Conservation (phyloP, 2,113 vertebrate species). For the Phalacrocorax pelagicus region DNA sequence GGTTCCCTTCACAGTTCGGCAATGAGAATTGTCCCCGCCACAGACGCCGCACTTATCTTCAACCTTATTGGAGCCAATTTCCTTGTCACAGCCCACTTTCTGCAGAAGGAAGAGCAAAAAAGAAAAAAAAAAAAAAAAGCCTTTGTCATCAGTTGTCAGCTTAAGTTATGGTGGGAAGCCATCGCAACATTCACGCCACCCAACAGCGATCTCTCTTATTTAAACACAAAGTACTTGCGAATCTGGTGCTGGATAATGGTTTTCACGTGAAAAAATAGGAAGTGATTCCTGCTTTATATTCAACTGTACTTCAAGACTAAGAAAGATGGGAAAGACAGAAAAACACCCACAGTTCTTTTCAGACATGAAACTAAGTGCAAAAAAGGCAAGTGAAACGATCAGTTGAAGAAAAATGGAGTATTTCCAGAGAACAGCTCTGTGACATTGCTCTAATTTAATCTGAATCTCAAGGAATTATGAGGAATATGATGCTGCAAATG, state of each 20-base stretch:
- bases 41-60: conserved; percentile 97
- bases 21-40: conserved; percentile 95
- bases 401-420: not conserved
- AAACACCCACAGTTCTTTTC: not conserved
- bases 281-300: not conserved
- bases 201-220: not conserved
- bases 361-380: not conserved
- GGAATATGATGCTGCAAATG: not conserved
- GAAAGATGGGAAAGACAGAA: not conserved
- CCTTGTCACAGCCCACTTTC: conserved; percentile 96
- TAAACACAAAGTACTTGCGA: not conserved
- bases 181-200: not conserved
- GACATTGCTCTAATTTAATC: not conserved
- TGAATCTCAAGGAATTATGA: not conserved
- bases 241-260: not conserved
- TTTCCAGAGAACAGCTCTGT: not conserved
- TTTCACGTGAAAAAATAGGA: not conserved
- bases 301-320: not conserved
- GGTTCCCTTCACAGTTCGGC: conserved; percentile 92
- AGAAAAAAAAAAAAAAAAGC: not conserved
- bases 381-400: not conserved
- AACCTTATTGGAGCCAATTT: conserved; percentile 90
- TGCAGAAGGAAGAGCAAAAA: conserved; percentile 53
- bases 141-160: not conserved
- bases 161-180: not conserved